Conservation (phyloP, 1,140 invertebrate genomes). For the Cotesia glomerata region DNA sequence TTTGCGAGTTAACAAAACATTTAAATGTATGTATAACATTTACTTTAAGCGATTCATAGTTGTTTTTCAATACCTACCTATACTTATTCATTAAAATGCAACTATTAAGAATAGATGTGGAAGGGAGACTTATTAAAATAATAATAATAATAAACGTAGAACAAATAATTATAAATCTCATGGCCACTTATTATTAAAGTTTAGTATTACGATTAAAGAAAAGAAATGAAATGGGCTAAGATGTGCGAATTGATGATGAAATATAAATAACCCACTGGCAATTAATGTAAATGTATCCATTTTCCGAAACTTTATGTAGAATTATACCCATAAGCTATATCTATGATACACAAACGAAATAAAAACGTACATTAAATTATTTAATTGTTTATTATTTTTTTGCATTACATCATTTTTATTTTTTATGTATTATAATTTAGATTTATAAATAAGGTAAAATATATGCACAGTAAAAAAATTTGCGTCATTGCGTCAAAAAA, state of each 20-base stretch:
- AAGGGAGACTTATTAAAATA: neutral
- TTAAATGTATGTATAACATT: constrained; percentile 61
- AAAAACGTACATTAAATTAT: constrained; percentile 62
- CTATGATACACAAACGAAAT: constrained; percentile 64
- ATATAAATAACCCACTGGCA: constrained; percentile 62
- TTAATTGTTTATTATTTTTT: constrained; percentile 35
- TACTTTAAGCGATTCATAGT: constrained; percentile 57
- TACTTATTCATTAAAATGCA: constrained; percentile 53
- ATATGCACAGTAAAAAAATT: neutral
- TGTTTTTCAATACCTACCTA: constrained; percentile 60
- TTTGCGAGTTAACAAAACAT: constrained; percentile 37
- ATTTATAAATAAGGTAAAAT: neutral
- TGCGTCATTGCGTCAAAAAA: too few relatives aligned
- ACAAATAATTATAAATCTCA: constrained; percentile 45
- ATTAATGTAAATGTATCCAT: constrained; percentile 66
- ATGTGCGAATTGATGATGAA: constrained; percentile 38
- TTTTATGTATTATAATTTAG: too few relatives aligned
- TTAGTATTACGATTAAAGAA: constrained; percentile 31
- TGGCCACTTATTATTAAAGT: constrained; percentile 57
- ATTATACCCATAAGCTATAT: constrained; percentile 66
- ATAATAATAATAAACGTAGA: constrained; percentile 22
- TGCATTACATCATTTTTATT: constrained; percentile 12
- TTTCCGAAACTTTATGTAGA: constrained; percentile 65
- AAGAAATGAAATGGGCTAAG: constrained; percentile 10
- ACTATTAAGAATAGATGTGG: constrained; percentile 19